A percentile compares a stretch with the other conserved stretches of the same genome.
Evolutionary conservation across 2,888 invertebrate genomes (phyloP).

Genomic region (Drosophila limbata): DNA sequence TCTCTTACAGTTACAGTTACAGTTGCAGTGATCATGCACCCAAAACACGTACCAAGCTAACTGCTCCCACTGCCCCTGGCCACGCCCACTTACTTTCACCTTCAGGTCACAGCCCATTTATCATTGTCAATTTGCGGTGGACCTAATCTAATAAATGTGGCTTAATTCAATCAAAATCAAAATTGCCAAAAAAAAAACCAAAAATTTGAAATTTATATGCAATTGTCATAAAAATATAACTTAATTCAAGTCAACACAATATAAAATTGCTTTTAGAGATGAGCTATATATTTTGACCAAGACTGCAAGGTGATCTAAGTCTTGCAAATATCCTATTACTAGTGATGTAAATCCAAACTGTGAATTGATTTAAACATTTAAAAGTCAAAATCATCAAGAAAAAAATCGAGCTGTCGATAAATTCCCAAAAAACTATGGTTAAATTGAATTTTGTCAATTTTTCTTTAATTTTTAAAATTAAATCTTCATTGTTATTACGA

Average conservation of each 20-base stretch:
- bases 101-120: conserved; percentile 24
- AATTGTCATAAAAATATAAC: conserved; percentile 19
- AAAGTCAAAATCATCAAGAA: too few species aligned
- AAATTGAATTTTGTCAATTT: too few species aligned
- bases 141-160: conserved; percentile 51
- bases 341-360: too few species aligned
- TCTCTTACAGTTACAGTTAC: background rate
- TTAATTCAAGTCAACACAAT: conserved; percentile 3
- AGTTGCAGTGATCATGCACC: conserved; percentile 9
- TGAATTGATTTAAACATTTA: too few species aligned
- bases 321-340: background rate
- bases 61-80: conserved; percentile 1
- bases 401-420: too few species aligned
- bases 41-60: conserved; percentile 20
- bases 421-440: too few species aligned
- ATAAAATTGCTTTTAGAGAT: conserved; percentile 13
- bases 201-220: conserved; percentile 8
- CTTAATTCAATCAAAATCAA: conserved; percentile 46
- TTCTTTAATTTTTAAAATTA: too few species aligned
- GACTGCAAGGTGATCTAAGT: background rate
- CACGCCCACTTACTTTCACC: conserved; percentile 50
- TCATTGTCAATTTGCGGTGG: conserved; percentile 2
- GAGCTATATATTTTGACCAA: background rate
- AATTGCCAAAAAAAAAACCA: conserved; percentile 28
- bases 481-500: too few species aligned